Base-by-base conservation (phyloP, 2,888 invertebrate genomes). In the Brachycybe producta region DNA sequence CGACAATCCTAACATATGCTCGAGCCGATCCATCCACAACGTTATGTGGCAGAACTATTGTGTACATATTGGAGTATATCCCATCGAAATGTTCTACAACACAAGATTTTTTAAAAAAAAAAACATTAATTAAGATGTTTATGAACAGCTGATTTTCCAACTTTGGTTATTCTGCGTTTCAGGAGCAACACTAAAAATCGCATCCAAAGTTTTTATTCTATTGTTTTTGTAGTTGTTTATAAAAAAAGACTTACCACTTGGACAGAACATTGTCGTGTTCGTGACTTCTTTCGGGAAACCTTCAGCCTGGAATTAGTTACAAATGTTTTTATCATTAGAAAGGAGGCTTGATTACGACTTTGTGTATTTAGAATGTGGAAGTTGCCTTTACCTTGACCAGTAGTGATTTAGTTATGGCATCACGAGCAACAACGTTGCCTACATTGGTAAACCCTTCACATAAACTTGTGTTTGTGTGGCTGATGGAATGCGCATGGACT, bases 361-460 rank as follows among this genome's bases (percentile, higher is more conserved):
- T n/a, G n/a, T n/a, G n/a, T n/a, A n/a, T n/a, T n/a, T n/a, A n/a
- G n/a, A n/a, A n/a, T n/a, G n/a, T n/a, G n/a, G n/a, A n/a, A n/a
- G n/a, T n/a, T n/a, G n/a, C n/a, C n/a, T 13, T 43, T 43, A 43
- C 43, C 28, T 43, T 43, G 17, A 43, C 43, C 21, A 43, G 15
- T 13, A 43, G 13, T 17, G 5, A 21, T 27, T 43, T 43, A 7
- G 43, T 43, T 7, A 28, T 28, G 5, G 43, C 43, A 43, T 43
- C 43, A 28, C 26, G 21, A n/a, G 43, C 43, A 43, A 15, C 28
- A n/a, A 43, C 43, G 30, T 43, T 28, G n/a, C 27, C 43, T 1
- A 43, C 28, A 8, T 5, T 19, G 21, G 4, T 43, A 28, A 28
- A 21, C 2, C 13, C 7, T 7, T 28, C 21, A n/a, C 43, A 43